These are phyloP conservation scores for Umimayanthus chanpuru DNA, from an alignment of 92 coral and sea anemone genomes.

Conservation along the genomic window DNA sequence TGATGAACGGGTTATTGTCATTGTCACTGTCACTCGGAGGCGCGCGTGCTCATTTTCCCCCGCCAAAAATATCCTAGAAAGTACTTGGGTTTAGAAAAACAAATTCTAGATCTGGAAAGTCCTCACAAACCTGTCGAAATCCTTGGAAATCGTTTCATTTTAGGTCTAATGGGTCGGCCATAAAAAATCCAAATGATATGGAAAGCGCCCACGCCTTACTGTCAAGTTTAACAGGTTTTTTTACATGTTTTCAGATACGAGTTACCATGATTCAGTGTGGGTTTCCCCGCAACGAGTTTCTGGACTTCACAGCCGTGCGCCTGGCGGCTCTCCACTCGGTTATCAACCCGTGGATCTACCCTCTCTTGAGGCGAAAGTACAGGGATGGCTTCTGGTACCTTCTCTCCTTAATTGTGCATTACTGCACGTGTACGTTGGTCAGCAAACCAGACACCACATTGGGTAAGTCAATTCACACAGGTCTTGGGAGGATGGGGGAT, in stretches of 20 bases:
- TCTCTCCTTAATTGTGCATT: constrained; percentile 66
- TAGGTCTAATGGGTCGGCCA: too few species aligned
- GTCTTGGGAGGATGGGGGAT: not conserved
- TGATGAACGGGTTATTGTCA: too few species aligned
- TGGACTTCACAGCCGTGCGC: constrained; percentile 85
- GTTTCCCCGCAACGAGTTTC: constrained; percentile 76
- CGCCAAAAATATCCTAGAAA: too few species aligned
- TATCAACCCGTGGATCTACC: constrained; percentile 90
- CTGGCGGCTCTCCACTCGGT: constrained; percentile 92
- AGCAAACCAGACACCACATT: constrained; percentile 71
- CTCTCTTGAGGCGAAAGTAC: constrained; percentile 86
- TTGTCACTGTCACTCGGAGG: too few species aligned
- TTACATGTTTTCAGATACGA: constrained; percentile 63
- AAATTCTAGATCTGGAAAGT: too few species aligned
- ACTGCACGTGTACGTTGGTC: constrained; percentile 74
- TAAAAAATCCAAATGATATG: too few species aligned
- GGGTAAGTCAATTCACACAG: constrained; percentile 49
- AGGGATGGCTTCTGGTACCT: constrained; percentile 93
- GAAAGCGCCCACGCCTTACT: not conserved
- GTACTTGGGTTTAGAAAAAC: too few species aligned
- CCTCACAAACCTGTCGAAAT: too few species aligned
- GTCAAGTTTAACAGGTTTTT: not conserved
- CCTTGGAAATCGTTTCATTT: too few species aligned
- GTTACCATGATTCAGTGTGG: constrained; percentile 86
- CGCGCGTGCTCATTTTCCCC: too few species aligned